A percentile compares a stretch with the other conserved stretches of the same genome.
Evolutionary conservation across 1,140 invertebrate genomes (phyloP).

Genomic region (Scaptomyza montana): DNA sequence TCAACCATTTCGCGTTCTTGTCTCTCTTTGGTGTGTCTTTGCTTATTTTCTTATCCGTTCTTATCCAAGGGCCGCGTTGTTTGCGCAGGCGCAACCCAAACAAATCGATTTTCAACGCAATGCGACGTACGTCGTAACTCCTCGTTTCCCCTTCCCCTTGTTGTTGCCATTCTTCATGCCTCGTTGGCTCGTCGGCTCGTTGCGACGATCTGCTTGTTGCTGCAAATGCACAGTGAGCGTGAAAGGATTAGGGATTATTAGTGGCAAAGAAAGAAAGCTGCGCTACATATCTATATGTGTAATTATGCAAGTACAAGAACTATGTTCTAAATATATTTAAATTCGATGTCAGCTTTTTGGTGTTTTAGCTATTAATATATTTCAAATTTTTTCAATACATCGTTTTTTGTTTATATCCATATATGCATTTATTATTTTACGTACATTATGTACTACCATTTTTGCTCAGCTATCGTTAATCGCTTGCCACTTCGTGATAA

Average conservation of each 20-base stretch:
- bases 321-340: background rate
- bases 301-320: background rate
- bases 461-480: conserved; percentile 25
- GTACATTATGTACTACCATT: conserved; percentile 4
- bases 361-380: too few species aligned
- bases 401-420: background rate
- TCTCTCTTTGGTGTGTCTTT: conserved; percentile 56
- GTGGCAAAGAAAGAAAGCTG: conserved; percentile 42
- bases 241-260: conserved; percentile 81
- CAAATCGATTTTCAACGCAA: conserved; percentile 83
- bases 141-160: background rate
- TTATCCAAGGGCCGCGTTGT: conserved; percentile 79
- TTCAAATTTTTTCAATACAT: too few species aligned
- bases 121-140: conserved; percentile 55
- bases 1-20: conserved; percentile 46
- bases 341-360: too few species aligned
- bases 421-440: background rate
- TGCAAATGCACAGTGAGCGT: conserved; percentile 73
- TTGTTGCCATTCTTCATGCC: conserved; percentile 22
- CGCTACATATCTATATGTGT: conserved; percentile 1
- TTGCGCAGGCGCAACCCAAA: conserved; percentile 83
- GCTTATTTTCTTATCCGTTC: conserved; percentile 79
- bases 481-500: conserved; percentile 12
- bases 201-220: background rate
- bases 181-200: background rate